Conservation (phyloP, 2,113 vertebrate genomes). For the Perca schrenkii region DNA sequence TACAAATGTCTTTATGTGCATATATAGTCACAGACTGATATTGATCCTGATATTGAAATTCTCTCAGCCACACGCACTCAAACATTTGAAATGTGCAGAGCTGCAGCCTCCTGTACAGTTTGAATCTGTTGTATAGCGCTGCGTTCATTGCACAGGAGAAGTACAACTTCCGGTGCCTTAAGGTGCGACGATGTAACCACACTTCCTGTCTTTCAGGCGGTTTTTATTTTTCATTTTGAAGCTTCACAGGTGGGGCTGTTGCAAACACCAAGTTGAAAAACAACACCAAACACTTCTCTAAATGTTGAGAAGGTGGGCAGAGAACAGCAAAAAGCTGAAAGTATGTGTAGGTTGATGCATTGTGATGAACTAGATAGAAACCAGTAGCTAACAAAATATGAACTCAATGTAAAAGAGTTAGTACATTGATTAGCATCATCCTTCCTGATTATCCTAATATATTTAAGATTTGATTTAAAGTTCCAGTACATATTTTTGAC, state of each 20-base stretch:
- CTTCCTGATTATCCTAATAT: background rate
- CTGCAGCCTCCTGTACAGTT: slow-evolving; percentile 35
- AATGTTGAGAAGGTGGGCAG: slow-evolving; percentile 6
- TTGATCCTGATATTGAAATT: slow-evolving; percentile 3
- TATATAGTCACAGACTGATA: background rate
- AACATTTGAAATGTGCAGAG: slow-evolving; percentile 23
- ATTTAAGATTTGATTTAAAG: background rate
- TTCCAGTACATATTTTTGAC: background rate
- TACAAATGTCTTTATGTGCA: background rate
- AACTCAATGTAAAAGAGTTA: background rate
- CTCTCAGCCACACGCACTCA: background rate
- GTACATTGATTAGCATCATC: background rate
- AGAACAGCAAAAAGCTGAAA: background rate
- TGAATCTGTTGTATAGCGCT: background rate
- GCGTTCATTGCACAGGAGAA: slow-evolving; percentile 26
- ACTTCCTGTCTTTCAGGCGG: slow-evolving; percentile 76
- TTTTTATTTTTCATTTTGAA: slow-evolving; percentile 35
- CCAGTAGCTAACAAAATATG: background rate
- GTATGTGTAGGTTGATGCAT: background rate
- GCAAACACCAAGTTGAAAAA: slow-evolving; percentile 31
- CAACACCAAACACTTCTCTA: slow-evolving; percentile 1
- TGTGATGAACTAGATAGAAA: background rate
- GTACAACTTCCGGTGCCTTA: slow-evolving; percentile 68
- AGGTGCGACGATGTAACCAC: slow-evolving; percentile 69
- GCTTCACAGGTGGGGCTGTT: slow-evolving; percentile 54